Evolutionary conservation across 1,140 invertebrate species (phyloP).

Genomic region (Zaprionus nigranus): DNA sequence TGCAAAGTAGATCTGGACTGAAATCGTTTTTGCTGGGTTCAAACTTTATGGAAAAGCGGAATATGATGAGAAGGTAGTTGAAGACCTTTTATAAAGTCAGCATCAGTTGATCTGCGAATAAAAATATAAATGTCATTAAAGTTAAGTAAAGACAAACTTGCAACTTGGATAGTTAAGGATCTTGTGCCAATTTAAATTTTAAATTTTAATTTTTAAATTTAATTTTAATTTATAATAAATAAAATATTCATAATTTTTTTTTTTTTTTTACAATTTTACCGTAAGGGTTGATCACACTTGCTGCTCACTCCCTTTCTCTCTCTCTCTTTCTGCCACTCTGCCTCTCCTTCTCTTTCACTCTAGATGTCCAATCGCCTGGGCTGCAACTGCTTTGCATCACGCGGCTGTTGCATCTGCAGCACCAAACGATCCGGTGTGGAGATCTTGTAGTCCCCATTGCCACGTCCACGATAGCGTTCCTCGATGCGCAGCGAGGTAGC

Average conservation of each 20-base stretch:
- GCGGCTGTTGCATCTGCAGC: constrained; percentile 51
- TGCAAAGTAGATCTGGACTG: neutral
- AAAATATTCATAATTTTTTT: too few relatives aligned
- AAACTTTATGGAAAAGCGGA: neutral
- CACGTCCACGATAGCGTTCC: constrained; percentile 43
- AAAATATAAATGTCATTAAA: neutral
- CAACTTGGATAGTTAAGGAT: neutral
- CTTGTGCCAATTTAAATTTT: neutral
- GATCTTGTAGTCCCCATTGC: constrained; percentile 55
- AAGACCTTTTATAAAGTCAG: too few relatives aligned
- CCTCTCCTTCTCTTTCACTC: neutral
- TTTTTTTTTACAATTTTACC: too few relatives aligned
- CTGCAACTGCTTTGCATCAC: constrained; percentile 25
- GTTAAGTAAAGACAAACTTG: neutral
- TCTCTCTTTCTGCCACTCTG: neutral
- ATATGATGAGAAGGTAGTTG: neutral
- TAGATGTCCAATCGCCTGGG: constrained; percentile 34
- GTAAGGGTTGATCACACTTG: neutral
- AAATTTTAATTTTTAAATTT: too few relatives aligned
- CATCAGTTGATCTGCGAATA: neutral
- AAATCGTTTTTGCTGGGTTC: too few relatives aligned
- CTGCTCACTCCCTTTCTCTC: neutral
- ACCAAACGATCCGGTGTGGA: constrained; percentile 72
- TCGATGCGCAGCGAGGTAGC: constrained; percentile 68
- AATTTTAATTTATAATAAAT: too few relatives aligned